Base-by-base conservation (phyloP, 2,797 vertebrate genomes). In the Miichthys miiuy region DNA sequence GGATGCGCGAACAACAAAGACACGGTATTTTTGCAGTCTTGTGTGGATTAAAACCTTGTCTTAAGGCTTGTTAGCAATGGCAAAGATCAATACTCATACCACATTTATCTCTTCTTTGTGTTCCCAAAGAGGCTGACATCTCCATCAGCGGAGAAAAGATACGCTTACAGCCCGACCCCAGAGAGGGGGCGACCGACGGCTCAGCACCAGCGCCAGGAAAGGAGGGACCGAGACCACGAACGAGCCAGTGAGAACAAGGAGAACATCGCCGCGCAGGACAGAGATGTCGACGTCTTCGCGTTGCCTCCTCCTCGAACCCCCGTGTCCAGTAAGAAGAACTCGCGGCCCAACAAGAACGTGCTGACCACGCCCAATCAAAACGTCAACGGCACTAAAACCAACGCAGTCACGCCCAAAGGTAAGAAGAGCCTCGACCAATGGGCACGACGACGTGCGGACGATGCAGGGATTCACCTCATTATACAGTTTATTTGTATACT, bases 241-340 rank as follows among this genome's bases (percentile, higher is more conserved):
- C 87, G 80, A 25, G 87, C 89, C 73, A 75, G 41, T 44, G 93
- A 96, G 87, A 95, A 97, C 93, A 97, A 98, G 94, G 97, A 98
- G 82, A 97, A 98, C 72, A 27, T 93, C 25, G 81, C 82, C 5
- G 78, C 58, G 70, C 90, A 90, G n/a, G 79, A 88, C 57, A 94
- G 91, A 78, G 92, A 92, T 1, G 89, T 89, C 7, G 91, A 94
- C 0, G 60, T 89, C 6, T 97, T 97, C 86, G 89, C 68, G 0
- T 83, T 96, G 84, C 96, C 96, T 61, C 91, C 94, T 72, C 96
- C 96, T 20, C 94, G 92, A 78, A 97, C 94, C 18, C 95, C 96
- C 6, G 85, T 11, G 14, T 87, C 89, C 83, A 89, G 34, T 14
- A 96, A 92, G 89, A 96, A 94, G 87, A 94, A 46, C 25, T 46